Conservation (phyloP, 2,797 vertebrate genomes). For the Labroides dimidiatus region DNA sequence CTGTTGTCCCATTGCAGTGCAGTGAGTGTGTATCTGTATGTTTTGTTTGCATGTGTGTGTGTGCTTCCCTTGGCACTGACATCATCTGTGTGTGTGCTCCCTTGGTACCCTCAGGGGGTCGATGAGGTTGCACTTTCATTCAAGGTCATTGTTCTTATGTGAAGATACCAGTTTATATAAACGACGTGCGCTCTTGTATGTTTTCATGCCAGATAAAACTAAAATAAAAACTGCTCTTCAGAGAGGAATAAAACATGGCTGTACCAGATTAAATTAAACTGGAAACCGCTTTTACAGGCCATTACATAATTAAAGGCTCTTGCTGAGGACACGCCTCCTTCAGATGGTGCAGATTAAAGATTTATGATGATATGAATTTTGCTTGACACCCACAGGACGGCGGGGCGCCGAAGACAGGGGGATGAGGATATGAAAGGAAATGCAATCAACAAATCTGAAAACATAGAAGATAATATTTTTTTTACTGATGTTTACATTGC, state of each 20-base stretch:
- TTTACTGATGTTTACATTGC: neutral
- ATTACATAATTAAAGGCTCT: slow-evolving; percentile 61
- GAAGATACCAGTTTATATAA: slow-evolving; percentile 29
- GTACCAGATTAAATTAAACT: slow-evolving; percentile 38
- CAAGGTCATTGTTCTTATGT: slow-evolving; percentile 61
- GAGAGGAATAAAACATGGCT: slow-evolving; percentile 51
- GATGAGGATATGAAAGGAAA: slow-evolving; percentile 11
- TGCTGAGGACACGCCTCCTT: slow-evolving; percentile 31
- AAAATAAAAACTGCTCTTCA: slow-evolving; percentile 8
- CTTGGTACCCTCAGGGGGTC: slow-evolving; percentile 35
- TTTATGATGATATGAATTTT: slow-evolving; percentile 45
- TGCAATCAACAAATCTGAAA: neutral
- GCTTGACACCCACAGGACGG: slow-evolving; percentile 16
- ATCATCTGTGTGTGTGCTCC: slow-evolving; percentile 36
- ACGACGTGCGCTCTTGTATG: slow-evolving; percentile 17
- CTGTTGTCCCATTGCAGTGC: slow-evolving; percentile 32
- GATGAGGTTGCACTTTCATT: slow-evolving; percentile 56
- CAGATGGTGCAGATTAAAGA: slow-evolving; percentile 48
- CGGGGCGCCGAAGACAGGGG: slow-evolving; percentile 11
- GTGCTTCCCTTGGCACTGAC: slow-evolving; percentile 36
- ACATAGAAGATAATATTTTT: slow-evolving; percentile 10
- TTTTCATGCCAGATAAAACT: slow-evolving; percentile 6
- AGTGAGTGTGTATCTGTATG: slow-evolving; percentile 13
- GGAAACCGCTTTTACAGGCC: slow-evolving; percentile 41
- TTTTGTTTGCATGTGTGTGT: slow-evolving; percentile 3